Conservation (phyloP, 2,888 invertebrate genomes). For the Bedellia somnulentella region DNA sequence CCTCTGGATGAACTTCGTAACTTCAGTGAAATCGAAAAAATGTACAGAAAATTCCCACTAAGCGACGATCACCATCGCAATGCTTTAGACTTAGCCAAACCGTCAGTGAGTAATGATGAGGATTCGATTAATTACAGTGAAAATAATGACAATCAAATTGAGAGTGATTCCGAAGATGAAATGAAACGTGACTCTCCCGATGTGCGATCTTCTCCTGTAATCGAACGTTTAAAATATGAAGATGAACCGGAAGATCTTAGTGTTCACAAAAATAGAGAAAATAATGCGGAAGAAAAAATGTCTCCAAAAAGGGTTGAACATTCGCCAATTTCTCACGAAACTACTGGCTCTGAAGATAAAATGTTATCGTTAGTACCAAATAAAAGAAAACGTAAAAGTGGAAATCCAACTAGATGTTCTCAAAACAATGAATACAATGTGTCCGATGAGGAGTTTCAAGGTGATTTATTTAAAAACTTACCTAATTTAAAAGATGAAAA, state of each 20-base stretch:
- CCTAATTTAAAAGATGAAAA: slow-evolving; percentile 38
- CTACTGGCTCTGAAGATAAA: slow-evolving; percentile 46
- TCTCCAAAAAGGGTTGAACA: slow-evolving; percentile 34
- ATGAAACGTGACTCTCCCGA: slow-evolving; percentile 24
- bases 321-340: slow-evolving; percentile 35
- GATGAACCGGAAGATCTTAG: slow-evolving; percentile 72
- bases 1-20: slow-evolving; percentile 49
- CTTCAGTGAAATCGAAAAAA: slow-evolving; percentile 57
- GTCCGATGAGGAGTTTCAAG: slow-evolving; percentile 49
- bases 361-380: slow-evolving; percentile 54
- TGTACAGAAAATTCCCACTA: slow-evolving; percentile 48
- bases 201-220: slow-evolving; percentile 23
- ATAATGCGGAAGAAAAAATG: slow-evolving; percentile 42
- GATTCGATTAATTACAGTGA: slow-evolving; percentile 40
- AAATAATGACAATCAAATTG: slow-evolving; percentile 26
- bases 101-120: slow-evolving; percentile 24
- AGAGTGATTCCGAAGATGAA: slow-evolving; percentile 26
- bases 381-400: slow-evolving; percentile 78
- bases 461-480: slow-evolving; percentile 43
- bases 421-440: slow-evolving; percentile 49
- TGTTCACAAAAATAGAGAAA: slow-evolving; percentile 66
- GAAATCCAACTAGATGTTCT: slow-evolving; percentile 79
- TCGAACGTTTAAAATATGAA: slow-evolving; percentile 33
- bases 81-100: slow-evolving; percentile 35
- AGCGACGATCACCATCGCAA: slow-evolving; percentile 27